Percentiles rank a stretch among this genome's conserved stretches.
Conservation (phyloP, 2,797 vertebrate species). For the Amphiprion clarkii region DNA sequence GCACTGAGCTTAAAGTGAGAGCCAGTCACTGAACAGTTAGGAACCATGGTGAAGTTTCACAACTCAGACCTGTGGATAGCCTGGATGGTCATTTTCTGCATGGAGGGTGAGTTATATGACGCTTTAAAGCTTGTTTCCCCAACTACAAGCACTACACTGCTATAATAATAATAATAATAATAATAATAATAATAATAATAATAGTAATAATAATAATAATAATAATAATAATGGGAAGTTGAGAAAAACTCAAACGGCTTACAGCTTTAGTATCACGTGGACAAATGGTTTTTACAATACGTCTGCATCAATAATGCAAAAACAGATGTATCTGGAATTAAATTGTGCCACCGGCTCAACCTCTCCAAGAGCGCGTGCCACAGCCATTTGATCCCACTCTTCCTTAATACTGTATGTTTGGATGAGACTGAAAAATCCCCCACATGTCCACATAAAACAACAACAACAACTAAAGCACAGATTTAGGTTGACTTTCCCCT, state of each 20-base stretch:
- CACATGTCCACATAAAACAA: conserved; percentile 62
- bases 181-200: not conserved
- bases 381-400: conserved; percentile 53
- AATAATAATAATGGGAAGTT: not conserved
- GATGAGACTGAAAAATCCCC: conserved; percentile 73
- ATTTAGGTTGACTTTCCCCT: conserved; percentile 47
- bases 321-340: conserved; percentile 66
- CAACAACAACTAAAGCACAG: conserved; percentile 33
- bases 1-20: conserved; percentile 26
- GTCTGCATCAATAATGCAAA: conserved; percentile 28
- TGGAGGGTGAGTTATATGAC: conserved; percentile 81
- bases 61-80: conserved; percentile 89
- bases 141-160: not conserved
- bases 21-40: conserved; percentile 33
- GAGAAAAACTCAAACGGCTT: not conserved
- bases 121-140: conserved; percentile 28
- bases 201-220: not conserved
- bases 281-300: conserved; percentile 10
- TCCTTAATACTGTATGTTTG: conserved; percentile 66
- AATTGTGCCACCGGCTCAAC: conserved; percentile 42
- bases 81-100: conserved; percentile 85
- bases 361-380: conserved; percentile 60
- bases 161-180: not conserved
- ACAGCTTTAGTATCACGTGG: conserved; percentile 31
- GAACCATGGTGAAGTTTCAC: conserved; percentile 86